These are phyloP conservation scores for Orchestes rusci DNA, from an alignment of 2,888 invertebrate genomes.

Conservation along the genomic window DNA sequence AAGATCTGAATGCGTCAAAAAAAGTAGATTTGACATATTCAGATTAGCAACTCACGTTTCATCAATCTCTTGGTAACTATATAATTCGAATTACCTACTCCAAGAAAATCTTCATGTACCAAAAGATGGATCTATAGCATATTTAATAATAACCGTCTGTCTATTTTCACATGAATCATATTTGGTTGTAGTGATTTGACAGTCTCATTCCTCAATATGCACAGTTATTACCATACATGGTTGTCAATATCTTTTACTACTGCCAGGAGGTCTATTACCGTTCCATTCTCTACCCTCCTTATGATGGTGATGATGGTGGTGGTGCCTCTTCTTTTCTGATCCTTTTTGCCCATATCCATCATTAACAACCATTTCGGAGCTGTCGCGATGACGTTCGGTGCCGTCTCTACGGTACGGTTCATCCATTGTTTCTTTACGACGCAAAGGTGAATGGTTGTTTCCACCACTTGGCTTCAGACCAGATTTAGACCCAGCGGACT, in stretches of 20 bases:
- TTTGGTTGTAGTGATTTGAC: no score
- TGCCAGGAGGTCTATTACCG: constrained; percentile 46
- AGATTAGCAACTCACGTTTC: no score
- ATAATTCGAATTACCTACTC: no score
- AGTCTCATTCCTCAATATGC: constrained; percentile 36
- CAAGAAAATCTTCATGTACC: no score
- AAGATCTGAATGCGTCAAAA: no score
- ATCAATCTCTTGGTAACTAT: no score
- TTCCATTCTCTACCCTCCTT: constrained; percentile 53
- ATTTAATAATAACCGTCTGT: no score
- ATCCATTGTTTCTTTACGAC: constrained; percentile 66
- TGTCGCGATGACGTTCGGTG: constrained; percentile 47
- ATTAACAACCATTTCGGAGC: constrained; percentile 65
- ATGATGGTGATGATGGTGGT: constrained; percentile 70
- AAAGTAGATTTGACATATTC: no score
- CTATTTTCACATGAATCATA: no score
- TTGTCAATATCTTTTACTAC: constrained; percentile 49
- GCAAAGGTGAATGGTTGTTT: constrained; percentile 48
- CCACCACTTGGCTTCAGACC: constrained; percentile 30
- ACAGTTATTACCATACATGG: constrained; percentile 41
- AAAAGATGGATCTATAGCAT: no score
- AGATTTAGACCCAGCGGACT: constrained; percentile 61
- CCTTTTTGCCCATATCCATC: constrained; percentile 45
- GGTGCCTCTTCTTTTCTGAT: constrained; percentile 62
- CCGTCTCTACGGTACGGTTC: constrained; percentile 48